phyloP scores from a whole-genome alignment of 2,797 vertebrate genomes.

The Mallotus villosus region DNA sequence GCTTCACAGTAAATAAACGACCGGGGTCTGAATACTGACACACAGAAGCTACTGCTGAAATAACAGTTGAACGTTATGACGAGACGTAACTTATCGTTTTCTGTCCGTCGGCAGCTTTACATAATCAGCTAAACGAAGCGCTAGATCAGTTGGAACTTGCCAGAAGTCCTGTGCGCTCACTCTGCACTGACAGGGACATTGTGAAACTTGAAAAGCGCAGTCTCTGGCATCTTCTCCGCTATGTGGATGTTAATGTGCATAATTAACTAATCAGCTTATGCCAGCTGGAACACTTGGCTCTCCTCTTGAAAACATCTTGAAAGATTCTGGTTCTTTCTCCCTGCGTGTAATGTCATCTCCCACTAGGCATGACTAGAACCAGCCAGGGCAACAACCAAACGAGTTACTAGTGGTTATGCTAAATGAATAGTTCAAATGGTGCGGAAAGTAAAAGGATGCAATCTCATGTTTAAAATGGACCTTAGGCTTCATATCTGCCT shows the following conservation, averaged over 20 bases:
- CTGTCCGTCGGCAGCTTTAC: conserved; percentile 24
- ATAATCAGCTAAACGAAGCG: conserved; percentile 28
- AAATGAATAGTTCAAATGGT: not conserved
- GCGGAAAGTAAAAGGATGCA: not conserved
- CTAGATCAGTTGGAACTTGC: conserved; percentile 23
- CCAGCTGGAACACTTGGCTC: conserved; percentile 71
- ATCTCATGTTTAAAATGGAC: too few relatives aligned
- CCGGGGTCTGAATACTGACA: too few relatives aligned
- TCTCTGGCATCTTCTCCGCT: conserved; percentile 49
- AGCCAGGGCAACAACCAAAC: not conserved
- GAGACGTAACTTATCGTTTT: conserved; percentile 11
- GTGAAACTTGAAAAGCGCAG: conserved; percentile 51
- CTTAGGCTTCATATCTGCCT: too few relatives aligned
- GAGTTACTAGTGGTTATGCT: not conserved
- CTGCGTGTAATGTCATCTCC: conserved; percentile 32
- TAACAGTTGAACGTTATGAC: not conserved
- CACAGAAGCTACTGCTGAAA: not conserved
- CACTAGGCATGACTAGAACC: conserved; percentile 2
- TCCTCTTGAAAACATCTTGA: conserved; percentile 64
- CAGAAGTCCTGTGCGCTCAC: conserved; percentile 28
- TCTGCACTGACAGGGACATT: conserved; percentile 34
- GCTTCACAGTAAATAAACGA: too few relatives aligned
- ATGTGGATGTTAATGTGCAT: conserved; percentile 68
- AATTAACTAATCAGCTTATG: conserved; percentile 73
- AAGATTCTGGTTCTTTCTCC: conserved; percentile 50